Evolutionary conservation across 2,797 vertebrate genomes (phyloP).

Genomic region (Otolemur crassicaudatus): DNA sequence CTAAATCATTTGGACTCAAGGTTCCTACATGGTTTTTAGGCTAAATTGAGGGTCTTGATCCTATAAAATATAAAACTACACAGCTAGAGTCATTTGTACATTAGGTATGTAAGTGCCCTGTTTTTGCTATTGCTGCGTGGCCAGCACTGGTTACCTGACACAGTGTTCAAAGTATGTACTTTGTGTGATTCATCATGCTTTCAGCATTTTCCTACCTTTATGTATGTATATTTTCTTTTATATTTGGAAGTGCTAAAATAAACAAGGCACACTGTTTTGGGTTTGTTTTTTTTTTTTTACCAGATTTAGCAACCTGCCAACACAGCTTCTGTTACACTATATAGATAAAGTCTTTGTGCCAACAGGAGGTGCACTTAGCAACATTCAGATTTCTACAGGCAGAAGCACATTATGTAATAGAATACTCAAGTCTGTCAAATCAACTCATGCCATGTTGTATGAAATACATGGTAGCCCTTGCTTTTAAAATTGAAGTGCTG

Average conservation of each 20-base stretch:
- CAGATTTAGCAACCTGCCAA: neutral
- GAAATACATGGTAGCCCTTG: neutral
- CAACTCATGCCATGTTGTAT: accelerated
- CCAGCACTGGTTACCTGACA: neutral
- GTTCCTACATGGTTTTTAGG: neutral
- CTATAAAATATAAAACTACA: neutral
- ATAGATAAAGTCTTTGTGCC: neutral
- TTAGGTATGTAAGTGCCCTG: neutral
- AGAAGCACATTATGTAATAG: neutral
- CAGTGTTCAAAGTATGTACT: neutral
- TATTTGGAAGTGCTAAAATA: constrained; percentile 39
- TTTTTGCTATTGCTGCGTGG: neutral
- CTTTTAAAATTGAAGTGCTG: neutral
- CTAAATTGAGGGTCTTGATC: neutral
- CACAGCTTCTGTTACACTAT: neutral
- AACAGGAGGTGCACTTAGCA: too few relatives aligned
- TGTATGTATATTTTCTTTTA: neutral
- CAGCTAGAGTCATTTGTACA: neutral
- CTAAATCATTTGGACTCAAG: neutral
- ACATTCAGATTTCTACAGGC: neutral
- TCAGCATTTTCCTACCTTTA: neutral
- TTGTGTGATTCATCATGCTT: neutral
- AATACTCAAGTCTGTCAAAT: neutral
- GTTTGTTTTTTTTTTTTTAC: neutral
- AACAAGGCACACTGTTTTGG: neutral